These are phyloP conservation scores for Callospermophilus lateralis DNA, from an alignment of 2,113 vertebrate species.

Conservation along the genomic window DNA sequence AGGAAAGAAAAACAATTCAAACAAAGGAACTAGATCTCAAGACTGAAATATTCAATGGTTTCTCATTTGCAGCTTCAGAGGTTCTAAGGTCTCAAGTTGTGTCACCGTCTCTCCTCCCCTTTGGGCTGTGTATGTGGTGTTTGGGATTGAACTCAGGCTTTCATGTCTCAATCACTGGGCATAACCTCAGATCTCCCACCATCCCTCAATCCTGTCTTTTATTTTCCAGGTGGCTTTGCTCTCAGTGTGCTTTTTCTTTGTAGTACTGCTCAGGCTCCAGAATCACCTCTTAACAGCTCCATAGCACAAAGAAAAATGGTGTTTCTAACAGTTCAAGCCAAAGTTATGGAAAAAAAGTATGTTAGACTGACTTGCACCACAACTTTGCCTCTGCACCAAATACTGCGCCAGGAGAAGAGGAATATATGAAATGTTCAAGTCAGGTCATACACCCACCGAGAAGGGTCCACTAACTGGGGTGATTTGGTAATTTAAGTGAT, in stretches of 20 bases:
- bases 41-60: background rate
- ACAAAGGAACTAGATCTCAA: background rate
- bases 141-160: background rate
- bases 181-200: background rate
- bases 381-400: background rate
- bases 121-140: background rate
- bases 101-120: background rate
- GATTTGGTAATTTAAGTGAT: background rate
- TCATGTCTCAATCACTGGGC: background rate
- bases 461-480: background rate
- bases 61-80: background rate
- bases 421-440: background rate
- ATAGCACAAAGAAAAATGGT: background rate
- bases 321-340: background rate
- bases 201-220: background rate
- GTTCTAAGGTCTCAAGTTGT: background rate
- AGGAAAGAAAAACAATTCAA: conserved; percentile 16
- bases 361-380: background rate
- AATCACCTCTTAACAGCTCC: background rate
- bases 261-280: background rate
- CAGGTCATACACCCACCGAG: background rate
- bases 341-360: background rate
- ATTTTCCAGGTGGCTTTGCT: background rate
- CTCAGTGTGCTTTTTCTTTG: background rate
- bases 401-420: background rate